These are phyloP conservation scores for Micoletzkya japonica DNA, from an alignment of 2,888 invertebrate species.

Conservation along the genomic window DNA sequence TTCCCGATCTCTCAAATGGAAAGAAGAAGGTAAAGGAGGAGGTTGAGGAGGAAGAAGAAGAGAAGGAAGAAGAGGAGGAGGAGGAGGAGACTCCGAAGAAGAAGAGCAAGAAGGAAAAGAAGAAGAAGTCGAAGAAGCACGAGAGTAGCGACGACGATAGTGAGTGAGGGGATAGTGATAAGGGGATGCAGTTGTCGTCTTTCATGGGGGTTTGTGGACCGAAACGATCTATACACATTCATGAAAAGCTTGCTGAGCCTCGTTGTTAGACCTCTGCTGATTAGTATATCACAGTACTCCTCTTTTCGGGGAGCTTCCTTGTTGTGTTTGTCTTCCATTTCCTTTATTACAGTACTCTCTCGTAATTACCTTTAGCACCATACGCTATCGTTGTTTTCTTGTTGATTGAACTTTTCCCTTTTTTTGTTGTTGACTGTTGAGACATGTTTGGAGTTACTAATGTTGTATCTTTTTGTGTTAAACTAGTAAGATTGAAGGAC, in stretches of 20 bases:
- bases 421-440: slow-evolving; percentile 22
- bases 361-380: neutral
- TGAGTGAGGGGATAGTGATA: slow-evolving; percentile 9
- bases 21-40: slow-evolving; percentile 11
- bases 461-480: neutral
- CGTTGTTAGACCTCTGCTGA: too few relatives aligned
- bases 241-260: too few relatives aligned
- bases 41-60: slow-evolving; percentile 13
- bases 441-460: neutral
- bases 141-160: slow-evolving; percentile 19
- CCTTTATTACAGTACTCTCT: too few relatives aligned
- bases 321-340: neutral
- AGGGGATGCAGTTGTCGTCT: neutral
- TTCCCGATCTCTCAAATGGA: slow-evolving; percentile 11
- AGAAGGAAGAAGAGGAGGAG: slow-evolving; percentile 8
- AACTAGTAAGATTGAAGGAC: slow-evolving; percentile 2
- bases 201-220: too few relatives aligned
- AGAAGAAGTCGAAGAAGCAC: slow-evolving; percentile 27
- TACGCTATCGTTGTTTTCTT: slow-evolving; percentile 15
- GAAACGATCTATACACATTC: too few relatives aligned
- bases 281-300: slow-evolving; percentile 3
- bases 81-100: too few relatives aligned
- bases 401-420: slow-evolving; percentile 23
- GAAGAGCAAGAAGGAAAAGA: slow-evolving; percentile 14
- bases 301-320: neutral